Evolutionary conservation across 2,888 invertebrate genomes (phyloP).

Genomic region (Merodon equestris): DNA sequence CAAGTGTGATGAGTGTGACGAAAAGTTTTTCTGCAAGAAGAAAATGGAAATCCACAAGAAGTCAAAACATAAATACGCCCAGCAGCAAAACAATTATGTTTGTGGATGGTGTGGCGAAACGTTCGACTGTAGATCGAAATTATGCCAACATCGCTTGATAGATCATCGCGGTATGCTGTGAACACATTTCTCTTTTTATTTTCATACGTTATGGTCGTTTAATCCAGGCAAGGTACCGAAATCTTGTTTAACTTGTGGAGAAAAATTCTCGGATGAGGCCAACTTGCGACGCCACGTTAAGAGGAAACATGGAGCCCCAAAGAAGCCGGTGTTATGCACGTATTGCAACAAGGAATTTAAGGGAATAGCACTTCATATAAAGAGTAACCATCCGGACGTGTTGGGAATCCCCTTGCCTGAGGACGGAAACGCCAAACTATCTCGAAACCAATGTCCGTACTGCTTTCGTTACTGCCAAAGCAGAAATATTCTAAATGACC

Average conservation of each 20-base stretch:
- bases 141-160: constrained; percentile 7
- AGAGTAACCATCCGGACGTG: constrained; percentile 29
- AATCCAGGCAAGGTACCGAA: constrained; percentile 23
- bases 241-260: constrained; percentile 37
- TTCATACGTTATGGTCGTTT: no score
- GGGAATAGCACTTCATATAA: constrained; percentile 30
- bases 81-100: background rate
- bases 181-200: background rate
- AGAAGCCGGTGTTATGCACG: constrained; percentile 13
- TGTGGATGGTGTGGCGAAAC: constrained; percentile 48
- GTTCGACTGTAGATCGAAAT: constrained; percentile 9
- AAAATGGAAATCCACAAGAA: background rate
- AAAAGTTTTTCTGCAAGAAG: background rate
- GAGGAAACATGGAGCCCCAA: constrained; percentile 17
- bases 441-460: constrained; percentile 31
- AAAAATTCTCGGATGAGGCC: constrained; percentile 13
- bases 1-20: constrained; percentile 25
- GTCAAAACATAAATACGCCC: background rate
- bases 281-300: constrained; percentile 21
- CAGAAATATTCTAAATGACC: constrained; percentile 24
- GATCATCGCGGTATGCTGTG: constrained; percentile 35
- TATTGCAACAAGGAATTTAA: constrained; percentile 41
- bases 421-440: constrained; percentile 2
- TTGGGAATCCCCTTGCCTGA: constrained; percentile 11
- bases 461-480: constrained; percentile 27